Evolutionary conservation across 2,888 invertebrate genomes (phyloP).

Genomic region (Rhaphigaster nebulosa): DNA sequence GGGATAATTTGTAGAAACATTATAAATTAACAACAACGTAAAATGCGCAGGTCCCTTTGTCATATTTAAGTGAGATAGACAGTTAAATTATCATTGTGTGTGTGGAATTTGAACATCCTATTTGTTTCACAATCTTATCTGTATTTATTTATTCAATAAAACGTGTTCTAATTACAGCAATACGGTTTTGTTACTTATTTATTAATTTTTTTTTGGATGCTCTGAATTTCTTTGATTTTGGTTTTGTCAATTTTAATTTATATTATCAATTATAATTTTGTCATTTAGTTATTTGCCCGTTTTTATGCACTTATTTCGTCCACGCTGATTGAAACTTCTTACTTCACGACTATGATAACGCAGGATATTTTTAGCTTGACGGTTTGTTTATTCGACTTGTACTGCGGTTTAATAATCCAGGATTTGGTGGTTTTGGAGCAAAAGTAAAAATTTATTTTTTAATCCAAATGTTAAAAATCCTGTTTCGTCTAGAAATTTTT

Average conservation of each 20-base stretch:
- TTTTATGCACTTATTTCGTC: too few species aligned
- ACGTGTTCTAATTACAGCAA: not conserved
- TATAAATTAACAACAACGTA: not conserved
- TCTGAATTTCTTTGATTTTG: not conserved
- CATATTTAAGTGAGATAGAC: not conserved
- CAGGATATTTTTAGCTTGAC: too few species aligned
- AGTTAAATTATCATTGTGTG: not conserved
- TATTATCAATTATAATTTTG: not conserved
- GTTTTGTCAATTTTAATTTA: not conserved
- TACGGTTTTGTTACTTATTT: too few species aligned
- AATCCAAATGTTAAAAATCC: too few species aligned
- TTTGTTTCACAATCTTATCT: slow-evolving; percentile 6
- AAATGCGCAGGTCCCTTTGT: not conserved
- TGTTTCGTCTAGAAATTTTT: too few species aligned
- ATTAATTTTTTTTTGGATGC: too few species aligned
- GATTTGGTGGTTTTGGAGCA: too few species aligned
- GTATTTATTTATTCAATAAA: not conserved
- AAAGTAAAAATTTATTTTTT: too few species aligned
- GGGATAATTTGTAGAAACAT: not conserved
- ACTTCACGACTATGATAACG: too few species aligned
- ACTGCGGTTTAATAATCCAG: too few species aligned
- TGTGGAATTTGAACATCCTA: not conserved
- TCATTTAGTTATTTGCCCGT: not conserved
- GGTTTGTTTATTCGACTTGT: too few species aligned
- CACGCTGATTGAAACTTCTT: too few species aligned